Base-by-base conservation (phyloP, 2,888 invertebrate genomes). In the Megastigmus dorsalis region DNA sequence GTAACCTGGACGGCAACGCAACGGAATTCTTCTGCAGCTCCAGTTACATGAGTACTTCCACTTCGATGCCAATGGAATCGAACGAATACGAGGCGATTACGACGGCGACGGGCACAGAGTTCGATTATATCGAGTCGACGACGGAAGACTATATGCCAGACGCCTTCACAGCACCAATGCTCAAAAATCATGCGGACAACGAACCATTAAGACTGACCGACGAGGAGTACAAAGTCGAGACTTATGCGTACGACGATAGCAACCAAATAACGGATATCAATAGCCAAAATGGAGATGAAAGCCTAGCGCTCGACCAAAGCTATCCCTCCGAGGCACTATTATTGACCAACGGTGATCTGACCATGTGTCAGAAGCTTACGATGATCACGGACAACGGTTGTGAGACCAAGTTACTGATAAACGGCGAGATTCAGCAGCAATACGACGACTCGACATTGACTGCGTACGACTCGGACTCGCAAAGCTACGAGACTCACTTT, bases 161-260 rank as follows among this genome's bases (percentile, higher is more conserved):
- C 57, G 36, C 41, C 54, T 43, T 30, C 48, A 75, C 63, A 43
- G 75, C n/a, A 45, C 38, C 57, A 26, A 52, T 33, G 48, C 66
- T 60, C 69, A 50, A 69, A 15, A 36, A 65, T 23, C 59, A 65
- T 10, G 36, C 38, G 41, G 50, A 69, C 69, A 71, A 71, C 30
- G 80, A 82, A 76, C 69, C 78, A 10, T 79, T 80, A 55, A 80
- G 83, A 81, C 79, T 82, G 79, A 81, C 65, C 60, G 78, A 82
- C 18, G 60, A 23, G 20, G 55, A 68, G 28, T 13, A 57, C 52
- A 77, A 77, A 28, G n/a, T n/a, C n/a, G n/a, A n/a, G n/a, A 36
- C 10, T 28, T 13, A 26, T 0, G 13, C 28, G 13, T 18, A 23
- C 20, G 57, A 57, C 9, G 18, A 36, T 18, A 36, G n/a, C 15